phyloP scores from a whole-genome alignment of 2,113 vertebrate species.

The Felis chaus region DNA sequence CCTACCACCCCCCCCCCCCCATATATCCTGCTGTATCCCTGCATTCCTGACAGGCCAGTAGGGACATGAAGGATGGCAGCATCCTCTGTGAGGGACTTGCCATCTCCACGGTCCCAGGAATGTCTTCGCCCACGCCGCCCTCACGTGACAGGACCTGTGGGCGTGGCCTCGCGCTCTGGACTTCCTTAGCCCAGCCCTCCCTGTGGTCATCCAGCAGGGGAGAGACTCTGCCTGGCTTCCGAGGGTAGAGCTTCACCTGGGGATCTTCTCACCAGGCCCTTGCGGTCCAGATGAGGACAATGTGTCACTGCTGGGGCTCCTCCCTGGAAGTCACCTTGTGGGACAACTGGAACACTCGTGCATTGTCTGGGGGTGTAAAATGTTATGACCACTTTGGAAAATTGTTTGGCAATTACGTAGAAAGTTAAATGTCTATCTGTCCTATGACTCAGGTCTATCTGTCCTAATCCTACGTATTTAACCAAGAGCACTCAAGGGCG shows the following conservation, averaged over 20 bases:
- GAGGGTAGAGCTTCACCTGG: not conserved
- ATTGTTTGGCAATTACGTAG: not conserved
- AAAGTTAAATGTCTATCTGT: not conserved
- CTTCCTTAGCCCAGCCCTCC: not conserved
- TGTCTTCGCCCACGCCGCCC: accelerated
- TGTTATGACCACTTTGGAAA: not conserved
- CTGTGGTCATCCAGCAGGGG: too few species aligned
- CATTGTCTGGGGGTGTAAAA: not conserved
- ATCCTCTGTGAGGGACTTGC: not conserved
- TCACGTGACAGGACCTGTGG: not conserved
- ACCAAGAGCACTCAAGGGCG: not conserved
- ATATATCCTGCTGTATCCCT: not conserved
- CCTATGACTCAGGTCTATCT: not conserved
- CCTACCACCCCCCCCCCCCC: not conserved
- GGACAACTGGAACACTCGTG: not conserved
- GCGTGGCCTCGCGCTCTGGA: too few species aligned
- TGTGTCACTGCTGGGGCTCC: not conserved
- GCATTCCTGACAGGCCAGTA: not conserved
- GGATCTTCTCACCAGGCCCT: not conserved
- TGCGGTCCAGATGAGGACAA: not conserved
- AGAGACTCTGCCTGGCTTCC: not conserved
- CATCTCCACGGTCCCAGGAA: not conserved
- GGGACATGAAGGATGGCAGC: not conserved
- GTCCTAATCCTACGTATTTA: not conserved
- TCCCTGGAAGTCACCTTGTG: not conserved